These are phyloP conservation scores for Babyrousa celebensis DNA, from an alignment of 2,797 vertebrate genomes.

Conservation along the genomic window DNA sequence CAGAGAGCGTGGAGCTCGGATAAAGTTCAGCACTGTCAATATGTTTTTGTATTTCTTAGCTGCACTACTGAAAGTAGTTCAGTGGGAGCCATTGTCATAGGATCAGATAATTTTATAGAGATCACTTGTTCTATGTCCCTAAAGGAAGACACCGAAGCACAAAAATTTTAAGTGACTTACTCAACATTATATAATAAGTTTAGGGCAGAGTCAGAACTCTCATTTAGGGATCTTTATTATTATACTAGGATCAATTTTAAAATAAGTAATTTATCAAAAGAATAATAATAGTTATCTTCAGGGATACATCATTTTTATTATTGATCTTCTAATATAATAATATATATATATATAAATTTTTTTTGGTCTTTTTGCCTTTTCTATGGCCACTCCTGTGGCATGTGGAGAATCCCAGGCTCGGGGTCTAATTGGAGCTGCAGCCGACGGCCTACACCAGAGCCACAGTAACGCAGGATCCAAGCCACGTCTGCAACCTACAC, in stretches of 20 bases:
- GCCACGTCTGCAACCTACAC: too few species aligned
- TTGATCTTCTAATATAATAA: background rate
- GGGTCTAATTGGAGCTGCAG: too few species aligned
- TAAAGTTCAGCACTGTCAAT: background rate
- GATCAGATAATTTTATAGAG: background rate
- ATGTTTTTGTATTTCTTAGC: constrained; percentile 12
- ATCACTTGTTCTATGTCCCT: background rate
- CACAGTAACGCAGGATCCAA: too few species aligned
- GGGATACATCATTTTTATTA: constrained; percentile 33
- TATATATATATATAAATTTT: background rate
- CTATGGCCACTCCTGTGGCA: too few species aligned
- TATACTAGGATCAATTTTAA: background rate
- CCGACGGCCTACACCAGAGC: too few species aligned
- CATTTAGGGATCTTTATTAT: constrained; percentile 26
- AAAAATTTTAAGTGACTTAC: background rate
- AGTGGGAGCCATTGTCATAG: background rate
- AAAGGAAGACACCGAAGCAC: constrained; percentile 14
- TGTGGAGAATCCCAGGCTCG: too few species aligned
- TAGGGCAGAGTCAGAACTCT: background rate
- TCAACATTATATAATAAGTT: constrained; percentile 12
- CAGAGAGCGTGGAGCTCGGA: background rate
- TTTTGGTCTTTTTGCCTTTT: too few species aligned
- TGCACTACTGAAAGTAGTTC: background rate
- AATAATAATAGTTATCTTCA: constrained; percentile 10
- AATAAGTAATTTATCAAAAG: constrained; percentile 20